Base-by-base conservation (phyloP, 2,797 vertebrate genomes). In the Onychomys leucogaster region DNA sequence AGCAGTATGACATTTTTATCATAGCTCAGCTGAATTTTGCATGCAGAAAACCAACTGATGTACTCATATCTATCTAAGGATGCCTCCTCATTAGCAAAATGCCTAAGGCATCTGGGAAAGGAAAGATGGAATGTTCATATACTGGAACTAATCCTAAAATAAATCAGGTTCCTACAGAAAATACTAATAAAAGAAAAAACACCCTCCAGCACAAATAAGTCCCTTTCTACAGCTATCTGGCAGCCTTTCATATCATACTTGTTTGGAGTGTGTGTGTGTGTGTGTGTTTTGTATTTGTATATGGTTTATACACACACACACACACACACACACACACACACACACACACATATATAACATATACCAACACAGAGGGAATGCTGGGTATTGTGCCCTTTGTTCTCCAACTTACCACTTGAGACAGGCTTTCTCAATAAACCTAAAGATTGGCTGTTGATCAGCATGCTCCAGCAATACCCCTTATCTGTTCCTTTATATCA, bases 11-110 rank as follows among this genome's bases (percentile, higher is more conserved):
- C 34, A 49, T 65, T 96, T 82, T 80, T 34, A 14, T 83, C 19
- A 14, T 57, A 94, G 37, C 12, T 80, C n/a, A 77, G 57, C 34
- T 94, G 10, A 90, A 97, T 73, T 96, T 92, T 96, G 43, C 49
- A 80, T n/a, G 17, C 2, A 46, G 52, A 96, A 19, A 83, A 69
- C 43, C 10, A 65, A 34, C 21, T 82, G 46, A 23, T 94, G 2
- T 76, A 77, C 87, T 76, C n/a, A 59, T 29, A 61, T 86, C 19
- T 87, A 65, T 57, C 16, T 14, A 90, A 94, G 19, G 8, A 94
- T 84, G 46, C 5, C 0, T 1, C 0, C 57, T 94, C 32, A 82
- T 89, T 94, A 91, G 63, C 25, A 96, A 81, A 91, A 94, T 84
- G 27, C 19, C 73, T 19, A 5, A 0, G 0, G n/a, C 43, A 63